Evolutionary conservation across 1,140 invertebrate genomes (phyloP).

Genomic region (Penaeus vannamei): DNA sequence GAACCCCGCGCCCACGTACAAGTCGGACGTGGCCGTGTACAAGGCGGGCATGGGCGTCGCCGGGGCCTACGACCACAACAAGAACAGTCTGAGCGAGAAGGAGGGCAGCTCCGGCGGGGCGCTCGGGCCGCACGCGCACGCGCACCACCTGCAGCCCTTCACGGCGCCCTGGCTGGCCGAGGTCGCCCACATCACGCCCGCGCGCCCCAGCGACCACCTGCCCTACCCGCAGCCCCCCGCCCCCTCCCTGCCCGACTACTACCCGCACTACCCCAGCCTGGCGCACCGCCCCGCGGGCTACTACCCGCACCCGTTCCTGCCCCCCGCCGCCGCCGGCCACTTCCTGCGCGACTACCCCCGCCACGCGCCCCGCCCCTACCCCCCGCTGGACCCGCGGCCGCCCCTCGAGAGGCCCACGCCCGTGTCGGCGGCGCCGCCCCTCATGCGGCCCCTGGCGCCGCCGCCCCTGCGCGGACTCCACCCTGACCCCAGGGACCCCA

Average conservation of each 20-base stretch:
- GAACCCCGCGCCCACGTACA: constrained; percentile 41
- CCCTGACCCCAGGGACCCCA: constrained; percentile 38
- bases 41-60: constrained; percentile 47
- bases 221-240: constrained; percentile 48
- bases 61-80: constrained; percentile 54
- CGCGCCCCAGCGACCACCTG: constrained; percentile 52
- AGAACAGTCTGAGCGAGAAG: constrained; percentile 57
- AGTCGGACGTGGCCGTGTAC: constrained; percentile 51
- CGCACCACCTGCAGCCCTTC: constrained; percentile 66
- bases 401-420: constrained; percentile 57
- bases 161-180: constrained; percentile 67
- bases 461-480: constrained; percentile 53
- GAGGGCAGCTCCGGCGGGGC: constrained; percentile 44
- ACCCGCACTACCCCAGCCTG: constrained; percentile 63
- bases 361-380: constrained; percentile 60
- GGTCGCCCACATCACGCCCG: constrained; percentile 67
- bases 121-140: constrained; percentile 28
- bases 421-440: constrained; percentile 49
- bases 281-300: constrained; percentile 56
- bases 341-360: constrained; percentile 63
- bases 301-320: constrained; percentile 61
- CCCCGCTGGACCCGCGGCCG: constrained; percentile 47
- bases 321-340: constrained; percentile 51
- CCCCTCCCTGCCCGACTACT: constrained; percentile 64
- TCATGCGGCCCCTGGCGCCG: constrained; percentile 56